phyloP scores from a whole-genome alignment of 2,797 vertebrate genomes.

The Pseudochirops cupreus region DNA sequence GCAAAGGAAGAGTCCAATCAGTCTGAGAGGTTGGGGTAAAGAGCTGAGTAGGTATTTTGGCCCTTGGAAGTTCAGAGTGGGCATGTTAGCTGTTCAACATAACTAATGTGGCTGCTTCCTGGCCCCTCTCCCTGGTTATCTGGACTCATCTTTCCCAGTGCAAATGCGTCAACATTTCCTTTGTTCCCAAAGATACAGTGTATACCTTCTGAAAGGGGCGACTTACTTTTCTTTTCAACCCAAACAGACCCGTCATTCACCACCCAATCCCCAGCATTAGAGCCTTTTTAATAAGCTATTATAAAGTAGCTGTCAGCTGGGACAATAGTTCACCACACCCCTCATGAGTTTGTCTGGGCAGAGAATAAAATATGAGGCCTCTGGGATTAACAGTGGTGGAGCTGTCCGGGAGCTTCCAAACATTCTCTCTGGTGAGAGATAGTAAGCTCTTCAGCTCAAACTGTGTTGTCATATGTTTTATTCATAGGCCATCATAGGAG shows the following conservation, averaged over 20 bases:
- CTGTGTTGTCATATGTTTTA: slow-evolving; percentile 92
- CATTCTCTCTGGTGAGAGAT: slow-evolving; percentile 88
- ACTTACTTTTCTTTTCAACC: slow-evolving; percentile 53
- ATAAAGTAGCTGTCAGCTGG: slow-evolving; percentile 84
- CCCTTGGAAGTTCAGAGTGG: slow-evolving; percentile 48
- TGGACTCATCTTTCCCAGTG: slow-evolving; percentile 14
- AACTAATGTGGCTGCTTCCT: slow-evolving; percentile 58
- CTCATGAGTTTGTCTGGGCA: slow-evolving; percentile 82
- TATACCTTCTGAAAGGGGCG: slow-evolving; percentile 33
- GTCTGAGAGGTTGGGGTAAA: slow-evolving; percentile 55
- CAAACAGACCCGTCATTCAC: slow-evolving; percentile 13
- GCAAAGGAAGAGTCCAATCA: slow-evolving; percentile 51
- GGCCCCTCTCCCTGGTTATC: neutral
- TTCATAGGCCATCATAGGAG: slow-evolving; percentile 91
- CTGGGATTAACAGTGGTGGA: slow-evolving; percentile 86
- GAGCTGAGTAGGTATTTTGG: slow-evolving; percentile 53
- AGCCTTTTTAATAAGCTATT: slow-evolving; percentile 85
- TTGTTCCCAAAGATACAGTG: slow-evolving; percentile 24
- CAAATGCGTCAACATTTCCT: neutral
- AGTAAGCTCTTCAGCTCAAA: slow-evolving; percentile 89
- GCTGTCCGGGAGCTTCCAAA: slow-evolving; percentile 84
- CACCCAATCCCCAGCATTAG: slow-evolving; percentile 69
- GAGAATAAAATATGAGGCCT: slow-evolving; percentile 83
- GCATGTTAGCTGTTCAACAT: neutral
- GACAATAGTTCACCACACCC: slow-evolving; percentile 84